Base-by-base conservation (phyloP, 2,113 vertebrate genomes). In the Neoarius graeffei region DNA sequence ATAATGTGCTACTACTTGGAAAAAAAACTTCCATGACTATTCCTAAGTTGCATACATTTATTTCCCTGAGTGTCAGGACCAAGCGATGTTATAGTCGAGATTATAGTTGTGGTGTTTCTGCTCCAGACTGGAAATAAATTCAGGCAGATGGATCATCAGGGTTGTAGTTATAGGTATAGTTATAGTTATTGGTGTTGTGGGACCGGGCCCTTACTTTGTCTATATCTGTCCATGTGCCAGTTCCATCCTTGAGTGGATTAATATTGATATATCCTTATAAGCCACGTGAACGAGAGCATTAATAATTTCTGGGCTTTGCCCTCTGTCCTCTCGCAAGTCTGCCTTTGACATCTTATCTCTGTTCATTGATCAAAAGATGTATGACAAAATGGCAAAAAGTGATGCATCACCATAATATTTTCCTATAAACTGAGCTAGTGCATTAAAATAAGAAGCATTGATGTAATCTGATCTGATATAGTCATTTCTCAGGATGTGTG, bases 341-440 rank as follows among this genome's bases (percentile, higher is more conserved):
- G 86, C 79, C 35, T 90, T 77, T 88, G 85, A 87, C 89, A 85
- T 89, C 83, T 83, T 83, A 64, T 88, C 81, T 89, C 85, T 91
- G 89, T 89, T 89, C 88, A 88, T 91, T 89, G 81, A 89, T 85
- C 80, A 57, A 27, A 88, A 82, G 74, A 87, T 83, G 87, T 82
- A 88, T 87, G 83, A 83, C 87, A 86, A 86, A 89, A 87, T 71
- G 82, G 88, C 87, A 73, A 85, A 87, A 85, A 85, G 87, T 88
- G 87, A 87, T 87, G 83, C 82, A 87, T 91, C 85, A 79, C 67
- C 89, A 88, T 66, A 90, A 90, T 87, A 91, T 88, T 88, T 90
- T 60, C 69, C 82, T 87, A 89, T 88, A 79, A 77, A 79, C 69
- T 85, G 85, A 88, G 85, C 73, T 56, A 27, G 48, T 89, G 82